A percentile compares a stretch with the other conserved stretches of the same genome.
Evolutionary conservation across 2,888 invertebrate genomes (phyloP).

Genomic region (Eurytoma californica): DNA sequence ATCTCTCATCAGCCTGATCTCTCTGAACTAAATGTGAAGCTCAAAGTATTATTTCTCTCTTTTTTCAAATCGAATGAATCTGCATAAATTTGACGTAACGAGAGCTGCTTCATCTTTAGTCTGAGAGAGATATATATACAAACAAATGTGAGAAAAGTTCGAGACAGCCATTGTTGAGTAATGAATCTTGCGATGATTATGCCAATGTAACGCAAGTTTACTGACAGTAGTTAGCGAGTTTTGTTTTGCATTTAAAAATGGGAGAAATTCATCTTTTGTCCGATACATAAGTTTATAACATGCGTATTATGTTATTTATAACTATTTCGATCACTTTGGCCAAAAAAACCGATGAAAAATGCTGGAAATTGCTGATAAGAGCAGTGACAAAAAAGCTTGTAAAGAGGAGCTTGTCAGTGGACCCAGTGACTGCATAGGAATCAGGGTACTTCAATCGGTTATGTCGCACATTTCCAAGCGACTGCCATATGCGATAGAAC

Average conservation of each 20-base stretch:
- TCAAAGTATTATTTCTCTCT: not conserved
- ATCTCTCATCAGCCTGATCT: not conserved
- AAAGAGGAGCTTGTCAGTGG: conserved; percentile 23
- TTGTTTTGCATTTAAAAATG: conserved; percentile 25
- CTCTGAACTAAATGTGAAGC: not conserved
- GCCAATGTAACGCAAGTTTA: conserved; percentile 23
- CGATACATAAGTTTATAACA: not conserved
- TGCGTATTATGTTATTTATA: too few relatives aligned
- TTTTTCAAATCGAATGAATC: conserved; percentile 19
- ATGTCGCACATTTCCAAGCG: conserved; percentile 4
- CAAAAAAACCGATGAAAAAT: not conserved
- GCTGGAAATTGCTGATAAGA: conserved; percentile 12
- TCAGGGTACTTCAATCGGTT: not conserved
- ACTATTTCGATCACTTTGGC: too few relatives aligned
- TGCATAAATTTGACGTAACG: conserved; percentile 27
- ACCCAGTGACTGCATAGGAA: not conserved
- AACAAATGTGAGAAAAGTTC: conserved; percentile 10
- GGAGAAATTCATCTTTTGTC: not conserved
- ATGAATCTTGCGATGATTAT: not conserved
- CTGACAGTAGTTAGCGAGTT: not conserved
- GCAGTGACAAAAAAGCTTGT: conserved; percentile 17
- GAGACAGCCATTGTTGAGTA: conserved; percentile 16
- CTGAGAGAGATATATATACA: not conserved
- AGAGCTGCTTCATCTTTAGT: not conserved
- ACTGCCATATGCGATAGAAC: conserved; percentile 15